These are phyloP conservation scores for Paramormyrops hopkinsi DNA, from an alignment of 2,797 vertebrate genomes.

Conservation along the genomic window DNA sequence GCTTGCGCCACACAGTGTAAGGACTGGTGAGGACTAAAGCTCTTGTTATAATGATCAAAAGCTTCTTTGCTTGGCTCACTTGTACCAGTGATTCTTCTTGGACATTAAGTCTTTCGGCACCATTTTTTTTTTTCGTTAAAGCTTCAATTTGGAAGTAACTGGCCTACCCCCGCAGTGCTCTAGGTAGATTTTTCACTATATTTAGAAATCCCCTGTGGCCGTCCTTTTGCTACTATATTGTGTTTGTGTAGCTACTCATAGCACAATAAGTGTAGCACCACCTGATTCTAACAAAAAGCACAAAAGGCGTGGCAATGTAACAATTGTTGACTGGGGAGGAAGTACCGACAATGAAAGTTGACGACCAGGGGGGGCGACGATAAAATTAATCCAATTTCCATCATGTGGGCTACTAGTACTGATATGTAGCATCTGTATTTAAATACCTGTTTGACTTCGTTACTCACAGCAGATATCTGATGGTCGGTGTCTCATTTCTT, in stretches of 20 bases:
- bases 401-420: neutral
- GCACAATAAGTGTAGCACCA: neutral
- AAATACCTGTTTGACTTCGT: neutral
- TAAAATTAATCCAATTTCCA: neutral
- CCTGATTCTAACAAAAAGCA: neutral
- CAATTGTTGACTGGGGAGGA: neutral
- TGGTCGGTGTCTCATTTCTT: neutral
- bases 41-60: neutral
- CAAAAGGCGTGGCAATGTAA: neutral
- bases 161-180: neutral
- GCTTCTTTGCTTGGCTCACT: constrained; percentile 5
- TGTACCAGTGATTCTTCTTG: constrained; percentile 6
- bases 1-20: constrained; percentile 13
- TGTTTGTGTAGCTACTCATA: neutral
- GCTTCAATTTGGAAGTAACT: neutral
- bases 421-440: neutral
- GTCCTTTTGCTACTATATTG: neutral
- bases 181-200: neutral
- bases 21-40: neutral
- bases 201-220: neutral
- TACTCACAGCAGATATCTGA: neutral
- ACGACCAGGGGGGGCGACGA: neutral
- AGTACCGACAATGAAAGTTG: neutral
- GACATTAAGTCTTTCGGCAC: neutral
- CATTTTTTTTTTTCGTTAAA: neutral